A percentile compares a stretch with the other conserved stretches of the same genome.
These are phyloP conservation scores for Crossocerus cetratus DNA, from an alignment of 2,888 invertebrate species.

Conservation along the genomic window DNA sequence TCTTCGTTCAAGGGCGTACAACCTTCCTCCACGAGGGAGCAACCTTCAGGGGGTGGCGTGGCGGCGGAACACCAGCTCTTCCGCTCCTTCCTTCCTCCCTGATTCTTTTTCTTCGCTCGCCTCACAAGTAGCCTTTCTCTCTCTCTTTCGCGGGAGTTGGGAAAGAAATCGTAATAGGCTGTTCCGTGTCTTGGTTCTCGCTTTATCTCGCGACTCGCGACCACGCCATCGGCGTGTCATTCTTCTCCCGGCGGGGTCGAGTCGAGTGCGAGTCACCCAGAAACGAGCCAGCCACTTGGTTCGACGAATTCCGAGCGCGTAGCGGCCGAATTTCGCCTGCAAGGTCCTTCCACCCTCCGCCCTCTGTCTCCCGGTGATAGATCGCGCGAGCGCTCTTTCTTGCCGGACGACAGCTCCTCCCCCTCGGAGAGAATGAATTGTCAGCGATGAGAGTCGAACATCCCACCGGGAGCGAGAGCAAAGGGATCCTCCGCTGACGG, in stretches of 20 bases:
- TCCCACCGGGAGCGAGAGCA: no score
- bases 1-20: slow-evolving; percentile 74
- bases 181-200: background rate
- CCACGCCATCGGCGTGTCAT: background rate
- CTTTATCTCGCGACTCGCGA: background rate
- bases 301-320: slow-evolving; percentile 33
- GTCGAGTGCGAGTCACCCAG: slow-evolving; percentile 45
- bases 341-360: slow-evolving; percentile 24
- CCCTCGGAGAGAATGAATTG: no score
- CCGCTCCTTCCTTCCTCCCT: slow-evolving; percentile 29
- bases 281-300: slow-evolving; percentile 35
- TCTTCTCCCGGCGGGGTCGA: background rate
- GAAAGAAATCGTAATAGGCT: background rate
- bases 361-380: no score
- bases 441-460: no score
- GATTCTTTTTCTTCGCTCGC: slow-evolving; percentile 23
- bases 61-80: background rate
- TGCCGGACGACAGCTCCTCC: no score
- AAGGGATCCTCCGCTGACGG: background rate
- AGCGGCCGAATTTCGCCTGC: slow-evolving; percentile 29
- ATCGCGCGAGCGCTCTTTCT: no score
- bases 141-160: slow-evolving; percentile 26
- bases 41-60: slow-evolving; percentile 44
- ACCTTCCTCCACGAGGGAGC: slow-evolving; percentile 49
- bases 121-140: slow-evolving; percentile 30